These are phyloP conservation scores for Phoxinus phoxinus DNA, from an alignment of 2,113 vertebrate genomes.

Conservation along the genomic window DNA sequence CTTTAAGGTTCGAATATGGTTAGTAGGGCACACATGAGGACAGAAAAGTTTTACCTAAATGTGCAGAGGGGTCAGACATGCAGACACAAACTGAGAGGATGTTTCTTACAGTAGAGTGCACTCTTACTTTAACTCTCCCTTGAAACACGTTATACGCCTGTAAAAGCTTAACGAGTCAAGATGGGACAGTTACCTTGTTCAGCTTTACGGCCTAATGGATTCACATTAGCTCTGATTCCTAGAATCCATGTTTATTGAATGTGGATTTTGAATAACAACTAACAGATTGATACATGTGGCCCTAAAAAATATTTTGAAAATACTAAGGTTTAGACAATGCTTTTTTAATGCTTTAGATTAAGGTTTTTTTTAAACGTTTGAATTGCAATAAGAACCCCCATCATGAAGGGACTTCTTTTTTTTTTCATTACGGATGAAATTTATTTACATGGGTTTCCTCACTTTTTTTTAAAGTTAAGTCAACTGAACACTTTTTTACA, in stretches of 20 bases:
- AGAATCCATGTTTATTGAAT: neutral
- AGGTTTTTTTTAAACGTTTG: no score
- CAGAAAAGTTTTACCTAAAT: neutral
- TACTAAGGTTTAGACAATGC: neutral
- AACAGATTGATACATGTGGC: neutral
- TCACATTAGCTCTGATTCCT: neutral
- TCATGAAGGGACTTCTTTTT: no score
- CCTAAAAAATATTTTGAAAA: neutral
- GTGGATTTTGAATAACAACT: neutral
- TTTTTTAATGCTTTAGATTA: no score
- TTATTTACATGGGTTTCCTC: no score
- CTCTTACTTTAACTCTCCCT: constrained; percentile 17
- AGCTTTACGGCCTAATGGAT: constrained; percentile 5
- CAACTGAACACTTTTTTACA: no score
- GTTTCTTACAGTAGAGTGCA: constrained; percentile 9
- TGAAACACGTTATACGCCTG: neutral
- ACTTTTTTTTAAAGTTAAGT: no score
- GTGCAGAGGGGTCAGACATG: constrained; percentile 1
- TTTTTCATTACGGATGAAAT: no score
- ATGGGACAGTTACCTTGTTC: neutral
- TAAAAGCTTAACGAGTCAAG: constrained; percentile 16
- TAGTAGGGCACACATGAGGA: constrained; percentile 7
- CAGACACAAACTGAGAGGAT: neutral
- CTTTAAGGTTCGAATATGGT: neutral
- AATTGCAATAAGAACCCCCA: no score